Evolutionary conservation across 1,140 invertebrate species (phyloP), one percentile per base, ranked within the genome.

Genomic region (Ptiloglossa arizonensis): DNA sequence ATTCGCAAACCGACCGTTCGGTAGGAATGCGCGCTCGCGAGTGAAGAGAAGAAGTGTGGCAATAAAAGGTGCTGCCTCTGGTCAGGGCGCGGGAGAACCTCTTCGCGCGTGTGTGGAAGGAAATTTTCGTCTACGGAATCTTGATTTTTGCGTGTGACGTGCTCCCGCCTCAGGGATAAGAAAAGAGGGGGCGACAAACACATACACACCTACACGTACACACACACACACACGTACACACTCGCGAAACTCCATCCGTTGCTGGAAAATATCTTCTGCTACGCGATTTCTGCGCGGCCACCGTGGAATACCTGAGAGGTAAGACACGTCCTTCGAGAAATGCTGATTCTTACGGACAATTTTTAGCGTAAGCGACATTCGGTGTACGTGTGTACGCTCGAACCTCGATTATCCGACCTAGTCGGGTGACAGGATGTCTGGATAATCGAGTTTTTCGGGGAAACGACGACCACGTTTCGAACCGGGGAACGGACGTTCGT

Each of bases 31-130:
- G 48, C 54, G 75, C 76, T 52, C 38, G 32, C 17, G 71, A 87
- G 69, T 73, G 84, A 62, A 80, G 56, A 80, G 75, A 66, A 84
- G 22, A 66, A 84, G 22, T 60, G 71, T 81, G 79, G 38, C 69
- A 77, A 82, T 82, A 81, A 77, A 64, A 81, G 35, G 72, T 77
- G 66, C 46, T 54, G 38, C 8, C 50, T 72, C 72, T 76, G 52
- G 60, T 81, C 71, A 77, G 66, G 63, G 73, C 77, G 79, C 56
- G 17, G 35, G 48, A n/a, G 13, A 46, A 77, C 72, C 76, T 74
- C 79, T 81, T 68, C 62, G 62, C 52, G 82, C 78, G 85, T 75
- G 75, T 78, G 83, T 79, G 80, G 73, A 79, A 86, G 68, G 73
- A 41, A 86, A 66, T 56, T 79, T 62, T 68, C 32, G 48, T 50